These are phyloP conservation scores for Andrena flavipes DNA, from an alignment of 2,888 invertebrate genomes.

Conservation along the genomic window DNA sequence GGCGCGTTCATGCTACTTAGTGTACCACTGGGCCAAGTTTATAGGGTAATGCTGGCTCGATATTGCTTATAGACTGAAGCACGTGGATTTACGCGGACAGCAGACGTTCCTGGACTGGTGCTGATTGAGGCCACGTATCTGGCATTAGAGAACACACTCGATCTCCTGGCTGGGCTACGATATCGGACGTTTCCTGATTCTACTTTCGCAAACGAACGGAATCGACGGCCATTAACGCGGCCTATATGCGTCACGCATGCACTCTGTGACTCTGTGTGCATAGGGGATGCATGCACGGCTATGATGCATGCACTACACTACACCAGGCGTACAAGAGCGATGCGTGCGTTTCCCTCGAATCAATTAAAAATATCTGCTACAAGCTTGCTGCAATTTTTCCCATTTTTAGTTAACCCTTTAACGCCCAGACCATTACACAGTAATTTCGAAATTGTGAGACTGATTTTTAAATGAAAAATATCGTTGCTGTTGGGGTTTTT, in stretches of 20 bases:
- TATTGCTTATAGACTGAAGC: slow-evolving; percentile 40
- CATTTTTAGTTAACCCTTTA: neutral
- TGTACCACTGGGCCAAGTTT: slow-evolving; percentile 50
- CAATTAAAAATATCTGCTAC: slow-evolving; percentile 22
- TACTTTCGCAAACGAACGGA: slow-evolving; percentile 54
- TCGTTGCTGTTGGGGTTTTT: too few relatives aligned
- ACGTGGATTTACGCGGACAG: slow-evolving; percentile 38
- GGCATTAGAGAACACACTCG: slow-evolving; percentile 49
- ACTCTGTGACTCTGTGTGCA: slow-evolving; percentile 4
- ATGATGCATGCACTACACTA: slow-evolving; percentile 16
- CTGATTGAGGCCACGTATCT: slow-evolving; percentile 55
- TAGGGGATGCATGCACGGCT: slow-evolving; percentile 35
- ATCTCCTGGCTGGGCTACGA: slow-evolving; percentile 41
- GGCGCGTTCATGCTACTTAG: slow-evolving; percentile 22
- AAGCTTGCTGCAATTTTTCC: neutral
- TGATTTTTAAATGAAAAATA: neutral
- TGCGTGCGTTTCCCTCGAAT: slow-evolving; percentile 6
- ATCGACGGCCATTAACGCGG: slow-evolving; percentile 37
- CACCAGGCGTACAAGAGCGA: neutral
- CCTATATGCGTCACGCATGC: slow-evolving; percentile 22
- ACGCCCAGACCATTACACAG: too few relatives aligned
- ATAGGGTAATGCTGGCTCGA: slow-evolving; percentile 43
- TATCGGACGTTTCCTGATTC: slow-evolving; percentile 48
- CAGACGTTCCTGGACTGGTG: slow-evolving; percentile 44
- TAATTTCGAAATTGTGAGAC: too few relatives aligned